Evolutionary conservation across 2,797 vertebrate genomes (phyloP), one percentile per base, ranked within the genome.

Genomic region (Ctenopoma kingsleyae): DNA sequence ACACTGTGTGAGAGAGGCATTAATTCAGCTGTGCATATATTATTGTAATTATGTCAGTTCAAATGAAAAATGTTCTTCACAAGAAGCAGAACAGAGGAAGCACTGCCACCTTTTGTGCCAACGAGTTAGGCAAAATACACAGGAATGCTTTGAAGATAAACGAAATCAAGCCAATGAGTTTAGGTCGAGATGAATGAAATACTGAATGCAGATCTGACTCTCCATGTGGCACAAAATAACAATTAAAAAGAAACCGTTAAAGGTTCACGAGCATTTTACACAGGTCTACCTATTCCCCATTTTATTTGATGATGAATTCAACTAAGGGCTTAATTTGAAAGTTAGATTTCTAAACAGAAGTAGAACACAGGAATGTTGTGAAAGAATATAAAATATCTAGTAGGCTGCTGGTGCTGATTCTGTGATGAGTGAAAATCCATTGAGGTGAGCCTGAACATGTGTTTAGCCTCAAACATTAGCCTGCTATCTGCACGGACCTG

Each of bases 361-460:
- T 8, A 5, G 50, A 58, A 53, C 15, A 22, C 13, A 41, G 22
- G 50, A n/a, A 27, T 44, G 17, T 20, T 53, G 6, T 1, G 2
- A 6, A 7, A 43, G 32, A 54, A 46, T 40, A 38, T 41, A 38
- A 10, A 58, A 47, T 44, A 61, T 43, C 16, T 15, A 35, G 22
- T 7, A 23, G 11, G 35, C 11, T 32, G 20, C 36, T 57, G 49
- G 44, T 32, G 47, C 60, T 80, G 69, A 78, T 71, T 27, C n/a
- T 60, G 56, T 64, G 58, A 76, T 51, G 79, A 71, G 46, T 66
- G 40, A 10, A 85, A 81, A 86, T 66, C 77, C 83, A 82, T 23
- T 32, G 71, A 88, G 83, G 83, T 85, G 76, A 87, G 74, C 70
- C 59, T 51, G 50, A 87, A 78, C 80, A 84, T 64, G 69, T 67